Percentiles rank a stretch among this genome's conserved stretches.
phyloP scores from a whole-genome alignment of 1,140 invertebrate species.

The Nymphalis io region DNA sequence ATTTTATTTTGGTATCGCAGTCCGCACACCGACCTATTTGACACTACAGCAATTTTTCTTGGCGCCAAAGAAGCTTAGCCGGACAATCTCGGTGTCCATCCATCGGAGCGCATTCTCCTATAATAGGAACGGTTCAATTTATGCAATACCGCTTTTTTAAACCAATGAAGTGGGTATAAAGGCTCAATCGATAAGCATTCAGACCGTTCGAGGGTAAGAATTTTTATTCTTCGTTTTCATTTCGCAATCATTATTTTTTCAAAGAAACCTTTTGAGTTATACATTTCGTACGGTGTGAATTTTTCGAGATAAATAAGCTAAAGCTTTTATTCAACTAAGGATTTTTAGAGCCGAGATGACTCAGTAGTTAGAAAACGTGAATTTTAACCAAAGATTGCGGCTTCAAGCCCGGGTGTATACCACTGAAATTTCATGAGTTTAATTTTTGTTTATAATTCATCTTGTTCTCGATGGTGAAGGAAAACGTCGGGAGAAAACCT shows the following conservation, averaged over 20 bases:
- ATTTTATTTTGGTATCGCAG: conserved; percentile 15
- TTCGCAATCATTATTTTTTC: conserved; percentile 32
- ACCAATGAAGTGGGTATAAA: conserved; percentile 47
- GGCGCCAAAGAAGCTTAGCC: conserved; percentile 49
- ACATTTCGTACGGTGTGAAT: not conserved
- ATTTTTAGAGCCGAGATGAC: not conserved
- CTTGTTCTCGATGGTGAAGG: no score
- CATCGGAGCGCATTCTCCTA: conserved; percentile 42
- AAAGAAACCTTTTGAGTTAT: conserved; percentile 15
- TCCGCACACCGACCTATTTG: conserved; percentile 31
- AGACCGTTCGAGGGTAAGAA: conserved; percentile 14
- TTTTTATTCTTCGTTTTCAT: conserved; percentile 25
- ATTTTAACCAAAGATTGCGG: no score
- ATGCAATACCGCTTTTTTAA: conserved; percentile 54
- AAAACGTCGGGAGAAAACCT: no score
- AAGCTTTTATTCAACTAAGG: not conserved
- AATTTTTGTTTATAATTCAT: no score
- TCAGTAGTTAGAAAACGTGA: no score
- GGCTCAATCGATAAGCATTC: conserved; percentile 38
- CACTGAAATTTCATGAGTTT: no score
- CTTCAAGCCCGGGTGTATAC: no score
- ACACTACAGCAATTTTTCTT: conserved; percentile 54
- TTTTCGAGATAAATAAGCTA: not conserved
- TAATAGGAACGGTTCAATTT: conserved; percentile 51
- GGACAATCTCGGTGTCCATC: conserved; percentile 46